phyloP scores from a whole-genome alignment of 2,113 vertebrate genomes.

The Oceanodroma tethys region DNA sequence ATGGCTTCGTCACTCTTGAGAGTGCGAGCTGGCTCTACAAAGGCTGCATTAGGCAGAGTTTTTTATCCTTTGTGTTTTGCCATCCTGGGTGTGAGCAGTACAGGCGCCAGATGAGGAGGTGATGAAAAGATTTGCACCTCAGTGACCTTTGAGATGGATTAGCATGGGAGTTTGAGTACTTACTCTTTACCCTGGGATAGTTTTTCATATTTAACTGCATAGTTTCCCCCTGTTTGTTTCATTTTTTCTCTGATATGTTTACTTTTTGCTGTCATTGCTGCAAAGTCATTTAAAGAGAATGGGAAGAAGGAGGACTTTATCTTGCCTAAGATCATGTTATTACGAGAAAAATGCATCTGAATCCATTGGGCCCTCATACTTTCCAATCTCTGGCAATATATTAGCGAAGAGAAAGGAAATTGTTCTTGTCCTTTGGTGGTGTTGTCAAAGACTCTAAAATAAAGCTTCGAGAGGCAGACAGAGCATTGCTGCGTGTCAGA shows the following conservation, averaged over 20 bases:
- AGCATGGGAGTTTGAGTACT: constrained; percentile 4
- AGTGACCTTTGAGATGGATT: constrained; percentile 50
- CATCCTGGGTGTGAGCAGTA: neutral
- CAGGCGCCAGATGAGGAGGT: neutral
- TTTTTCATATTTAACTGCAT: constrained; percentile 55
- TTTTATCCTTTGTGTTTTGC: neutral
- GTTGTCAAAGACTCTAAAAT: constrained; percentile 35
- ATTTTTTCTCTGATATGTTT: neutral
- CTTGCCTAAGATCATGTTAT: neutral
- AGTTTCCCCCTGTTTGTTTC: neutral
- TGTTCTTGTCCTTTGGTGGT: constrained; percentile 22
- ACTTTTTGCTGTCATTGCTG: constrained; percentile 17
- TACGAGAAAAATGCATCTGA: constrained; percentile 9
- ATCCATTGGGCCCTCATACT: neutral
- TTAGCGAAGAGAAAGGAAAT: constrained; percentile 37
- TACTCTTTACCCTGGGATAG: neutral
- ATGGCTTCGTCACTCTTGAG: constrained; percentile 31
- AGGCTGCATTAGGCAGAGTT: neutral
- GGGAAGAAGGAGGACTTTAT: neutral
- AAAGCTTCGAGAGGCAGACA: neutral
- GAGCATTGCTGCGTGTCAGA: neutral
- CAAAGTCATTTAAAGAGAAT: constrained; percentile 19
- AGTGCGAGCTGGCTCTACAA: neutral
- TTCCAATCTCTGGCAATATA: neutral
- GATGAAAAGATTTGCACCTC: constrained; percentile 45